Conservation (phyloP, 2,888 invertebrate species). For the Brachyptera risi region DNA sequence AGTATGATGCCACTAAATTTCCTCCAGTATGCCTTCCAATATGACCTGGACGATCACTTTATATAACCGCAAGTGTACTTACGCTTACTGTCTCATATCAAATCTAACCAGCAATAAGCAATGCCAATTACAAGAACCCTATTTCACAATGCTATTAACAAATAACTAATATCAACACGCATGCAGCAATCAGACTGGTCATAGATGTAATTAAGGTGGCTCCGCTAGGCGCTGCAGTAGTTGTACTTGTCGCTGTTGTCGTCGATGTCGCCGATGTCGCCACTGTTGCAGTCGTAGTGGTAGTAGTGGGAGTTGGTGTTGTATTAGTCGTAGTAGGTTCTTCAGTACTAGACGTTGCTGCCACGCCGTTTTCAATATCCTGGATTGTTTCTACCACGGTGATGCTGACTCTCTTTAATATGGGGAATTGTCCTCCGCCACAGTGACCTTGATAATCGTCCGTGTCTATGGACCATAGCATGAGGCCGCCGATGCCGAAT, state of each 20-base stretch:
- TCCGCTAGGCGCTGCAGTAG: not conserved
- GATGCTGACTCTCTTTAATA: not conserved
- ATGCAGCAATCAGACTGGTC: too few relatives aligned
- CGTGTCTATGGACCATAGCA: slow-evolving; percentile 53
- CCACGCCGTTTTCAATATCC: not conserved
- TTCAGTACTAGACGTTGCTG: not conserved
- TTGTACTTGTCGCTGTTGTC: not conserved
- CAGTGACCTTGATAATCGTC: slow-evolving; percentile 49
- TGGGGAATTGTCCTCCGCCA: slow-evolving; percentile 32
- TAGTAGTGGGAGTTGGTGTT: not conserved
- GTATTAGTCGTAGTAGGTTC: not conserved
- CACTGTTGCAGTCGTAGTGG: not conserved
- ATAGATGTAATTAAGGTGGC: too few relatives aligned
- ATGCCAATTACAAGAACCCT: too few relatives aligned
- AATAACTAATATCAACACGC: too few relatives aligned
- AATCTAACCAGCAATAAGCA: too few relatives aligned
- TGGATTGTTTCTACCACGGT: not conserved
- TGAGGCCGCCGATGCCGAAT: slow-evolving; percentile 47
- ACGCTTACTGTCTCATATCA: too few relatives aligned
- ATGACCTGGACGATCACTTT: too few relatives aligned
- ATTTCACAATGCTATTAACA: too few relatives aligned
- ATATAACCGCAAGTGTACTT: too few relatives aligned
- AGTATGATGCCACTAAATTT: too few relatives aligned
- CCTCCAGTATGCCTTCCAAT: too few relatives aligned
- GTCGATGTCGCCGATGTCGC: too few relatives aligned